Base-by-base conservation (phyloP, 2,888 invertebrate species). In the Liposcelis brunnea region DNA sequence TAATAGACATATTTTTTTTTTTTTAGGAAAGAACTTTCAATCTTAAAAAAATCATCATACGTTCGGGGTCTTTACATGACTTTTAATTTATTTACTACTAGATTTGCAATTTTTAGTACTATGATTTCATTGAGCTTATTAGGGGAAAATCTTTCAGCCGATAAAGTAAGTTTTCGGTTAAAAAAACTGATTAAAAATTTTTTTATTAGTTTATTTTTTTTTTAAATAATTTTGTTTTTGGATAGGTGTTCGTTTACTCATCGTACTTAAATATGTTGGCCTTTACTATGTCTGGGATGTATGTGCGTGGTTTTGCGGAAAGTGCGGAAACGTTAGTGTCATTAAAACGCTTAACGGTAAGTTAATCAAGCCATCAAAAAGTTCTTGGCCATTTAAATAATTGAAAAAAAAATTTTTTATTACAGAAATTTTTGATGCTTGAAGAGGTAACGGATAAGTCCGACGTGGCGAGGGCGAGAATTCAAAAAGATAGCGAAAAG, bases 51-150 rank as follows among this genome's bases (percentile, higher is more conserved):
- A 36, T 73, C 74, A 1, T 74, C 76, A 0, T 74, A 72, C 56
- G 67, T 73, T 51, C 69, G 69, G 48, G 78, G 69, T 15, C 62
- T 73, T 34, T 62, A 59, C 50, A 62, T 63, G 56, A 72, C 60
- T 11, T 67, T 80, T 57, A 77, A 79, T 49, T 72, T 81, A 61
- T 83, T 78, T 57, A 69, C 72, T 1, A 70, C 75, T 1, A 69
- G 85, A 52, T 67, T 84, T 52, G 74, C 82, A 31, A 68, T 83
- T 40, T 80, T 82, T 57, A 63, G 77, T 45, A 78, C 79, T 0
- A 71, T 85, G 36, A 55, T 77, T 14, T 59, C 72, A 1, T 77
- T 74, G 55, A 71, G 32, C 16, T n/a, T 54, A 10, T 44, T 46
- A n/a, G 53, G 54, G 7, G 47, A 49, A 14, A 33, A 33, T 19